Evolutionary conservation across 35 echinoderm and acorn worm species (phyloP).

Genomic region (Diadema setosum): DNA sequence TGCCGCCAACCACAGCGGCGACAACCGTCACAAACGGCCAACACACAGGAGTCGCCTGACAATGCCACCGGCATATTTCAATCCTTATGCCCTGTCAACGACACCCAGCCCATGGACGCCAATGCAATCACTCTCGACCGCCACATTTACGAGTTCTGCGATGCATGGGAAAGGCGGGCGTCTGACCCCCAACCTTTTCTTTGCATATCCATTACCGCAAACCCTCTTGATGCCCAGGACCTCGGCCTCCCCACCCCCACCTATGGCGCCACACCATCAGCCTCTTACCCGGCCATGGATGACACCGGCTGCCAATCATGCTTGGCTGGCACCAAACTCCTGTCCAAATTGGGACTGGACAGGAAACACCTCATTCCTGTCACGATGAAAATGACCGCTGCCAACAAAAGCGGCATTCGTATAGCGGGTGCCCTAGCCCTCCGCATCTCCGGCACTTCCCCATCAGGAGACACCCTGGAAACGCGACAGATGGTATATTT

Average conservation of each 20-base stretch:
- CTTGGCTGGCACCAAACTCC: neutral
- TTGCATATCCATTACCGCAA: neutral
- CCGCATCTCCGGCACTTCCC: neutral
- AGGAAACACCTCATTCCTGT: constrained; percentile 26
- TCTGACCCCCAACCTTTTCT: constrained; percentile 26
- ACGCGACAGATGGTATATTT: constrained; percentile 29
- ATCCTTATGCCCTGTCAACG: neutral
- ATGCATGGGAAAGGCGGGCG: constrained; percentile 19
- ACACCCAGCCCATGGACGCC: neutral
- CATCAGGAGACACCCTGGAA: neutral
- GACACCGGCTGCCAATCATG: constrained; percentile 34
- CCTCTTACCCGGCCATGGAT: constrained; percentile 7
- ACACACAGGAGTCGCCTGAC: neutral
- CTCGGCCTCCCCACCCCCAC: neutral
- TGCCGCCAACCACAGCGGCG: neutral
- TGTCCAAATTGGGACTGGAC: neutral
- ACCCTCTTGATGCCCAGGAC: neutral
- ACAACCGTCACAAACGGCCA: neutral
- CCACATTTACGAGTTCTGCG: constrained; percentile 10
- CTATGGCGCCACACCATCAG: neutral
- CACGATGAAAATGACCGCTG: constrained; percentile 49
- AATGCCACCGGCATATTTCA: constrained; percentile 2
- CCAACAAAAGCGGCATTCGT: constrained; percentile 15
- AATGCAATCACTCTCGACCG: constrained; percentile 1
- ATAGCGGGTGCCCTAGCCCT: constrained; percentile 9